phyloP scores from a whole-genome alignment of 2,888 invertebrate genomes.

The Calliphora vomitoria region DNA sequence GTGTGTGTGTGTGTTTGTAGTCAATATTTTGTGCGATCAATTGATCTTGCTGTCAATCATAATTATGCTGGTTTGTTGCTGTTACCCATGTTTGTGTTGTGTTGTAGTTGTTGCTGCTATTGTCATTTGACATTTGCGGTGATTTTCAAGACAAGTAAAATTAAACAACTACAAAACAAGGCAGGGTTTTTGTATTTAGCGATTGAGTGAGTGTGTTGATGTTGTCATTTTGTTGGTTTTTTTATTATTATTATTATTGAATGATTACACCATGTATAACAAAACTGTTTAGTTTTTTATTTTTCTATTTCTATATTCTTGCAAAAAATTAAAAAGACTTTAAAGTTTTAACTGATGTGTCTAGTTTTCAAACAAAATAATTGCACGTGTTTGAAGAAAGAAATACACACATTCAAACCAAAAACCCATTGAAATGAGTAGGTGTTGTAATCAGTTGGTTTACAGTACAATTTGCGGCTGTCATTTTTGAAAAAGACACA shows the following conservation, averaged over 20 bases:
- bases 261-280: slow-evolving; percentile 62
- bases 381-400: slow-evolving; percentile 66
- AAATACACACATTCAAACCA: not conserved
- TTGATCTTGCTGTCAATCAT: slow-evolving; percentile 73
- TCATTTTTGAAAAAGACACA: slow-evolving; percentile 44
- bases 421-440: slow-evolving; percentile 57
- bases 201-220: slow-evolving; percentile 27
- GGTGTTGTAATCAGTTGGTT: slow-evolving; percentile 72
- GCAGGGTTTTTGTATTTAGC: slow-evolving; percentile 56
- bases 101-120: slow-evolving; percentile 31
- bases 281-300: slow-evolving; percentile 49
- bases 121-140: slow-evolving; percentile 71
- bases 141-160: slow-evolving; percentile 67
- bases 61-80: slow-evolving; percentile 64
- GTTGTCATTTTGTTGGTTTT: slow-evolving; percentile 47
- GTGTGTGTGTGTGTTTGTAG: not conserved
- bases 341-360: slow-evolving; percentile 41
- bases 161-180: slow-evolving; percentile 54
- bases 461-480: slow-evolving; percentile 68
- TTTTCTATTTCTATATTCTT: not conserved
- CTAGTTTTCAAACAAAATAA: slow-evolving; percentile 60
- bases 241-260: slow-evolving; percentile 44
- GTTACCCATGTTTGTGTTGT: not conserved
- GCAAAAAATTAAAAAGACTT: not conserved
- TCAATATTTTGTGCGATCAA: slow-evolving; percentile 68